Percentiles rank a stretch among this genome's conserved stretches.
These are phyloP conservation scores for Eufriesea mexicana DNA, from an alignment of 1,140 invertebrate genomes.

Conservation along the genomic window DNA sequence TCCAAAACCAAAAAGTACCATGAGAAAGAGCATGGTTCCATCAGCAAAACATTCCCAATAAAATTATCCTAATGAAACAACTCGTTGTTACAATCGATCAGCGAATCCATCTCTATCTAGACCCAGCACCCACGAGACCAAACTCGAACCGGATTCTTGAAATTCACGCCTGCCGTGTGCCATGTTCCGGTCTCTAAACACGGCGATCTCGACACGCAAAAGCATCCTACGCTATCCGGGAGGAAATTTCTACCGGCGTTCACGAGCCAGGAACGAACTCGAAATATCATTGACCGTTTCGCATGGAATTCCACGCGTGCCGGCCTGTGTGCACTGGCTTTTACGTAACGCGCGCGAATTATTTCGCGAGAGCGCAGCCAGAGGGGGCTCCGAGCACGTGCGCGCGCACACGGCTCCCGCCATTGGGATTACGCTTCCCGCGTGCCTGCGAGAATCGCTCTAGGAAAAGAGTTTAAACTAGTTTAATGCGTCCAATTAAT, in stretches of 20 bases:
- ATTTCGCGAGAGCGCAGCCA: not conserved
- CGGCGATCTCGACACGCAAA: too few relatives aligned
- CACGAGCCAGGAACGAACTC: not conserved
- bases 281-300: constrained; percentile 1
- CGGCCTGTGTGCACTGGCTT: not conserved
- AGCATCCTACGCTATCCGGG: too few relatives aligned
- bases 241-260: not conserved
- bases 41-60: too few relatives aligned
- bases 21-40: too few relatives aligned
- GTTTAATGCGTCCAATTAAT: constrained; percentile 68
- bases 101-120: not conserved
- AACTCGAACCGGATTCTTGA: not conserved
- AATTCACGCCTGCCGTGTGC: not conserved
- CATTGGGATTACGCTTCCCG: constrained; percentile 25
- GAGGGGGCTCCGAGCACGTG: too few relatives aligned
- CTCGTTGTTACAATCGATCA: not conserved
- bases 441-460: constrained; percentile 19
- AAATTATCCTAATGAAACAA: too few relatives aligned
- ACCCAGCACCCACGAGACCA: not conserved
- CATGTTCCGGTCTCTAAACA: too few relatives aligned
- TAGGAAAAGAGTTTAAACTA: constrained; percentile 50
- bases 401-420: constrained; percentile 3
- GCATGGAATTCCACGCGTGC: not conserved
- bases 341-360: constrained; percentile 35
- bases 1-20: too few relatives aligned